Base-by-base conservation (phyloP, 2,113 vertebrate species). In the Zosterops pallidus region DNA sequence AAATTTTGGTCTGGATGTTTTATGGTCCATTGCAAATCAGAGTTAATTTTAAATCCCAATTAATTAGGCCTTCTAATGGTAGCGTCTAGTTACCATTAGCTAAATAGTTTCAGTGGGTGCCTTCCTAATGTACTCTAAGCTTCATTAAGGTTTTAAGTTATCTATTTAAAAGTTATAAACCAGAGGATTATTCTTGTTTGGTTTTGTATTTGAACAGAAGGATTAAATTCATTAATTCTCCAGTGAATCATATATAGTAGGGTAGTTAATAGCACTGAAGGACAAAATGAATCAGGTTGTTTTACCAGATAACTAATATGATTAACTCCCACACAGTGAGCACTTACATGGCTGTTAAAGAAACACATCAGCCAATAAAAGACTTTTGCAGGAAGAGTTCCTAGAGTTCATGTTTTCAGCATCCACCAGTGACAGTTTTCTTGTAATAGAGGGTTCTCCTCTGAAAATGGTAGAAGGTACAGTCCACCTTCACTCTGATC, bases 91-190 rank as follows among this genome's bases (percentile, higher is more conserved):
- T 80, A 83, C 10, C 64, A 60, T 74, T 91, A 95, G 81, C 75
- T 91, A 88, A 97, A 88, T 37, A 33, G 42, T 67, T 87, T 50
- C 68, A 91, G 37, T 90, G 44, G 79, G 31, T 90, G 84, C 75
- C 37, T 89, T 85, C 70, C 69, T 86, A 86, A 78, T 63, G 67
- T 69, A 69, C 42, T 74, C 50, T 91, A 79, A 90, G 70, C 57
- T 89, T 91, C 90, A 65, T 82, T 97, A 95, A 89, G 79, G 62
- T 87, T 80, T 76, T 60, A 89, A 75, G 70, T 92, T 94, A 89
- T 95, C 67, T 94, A 31, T 90, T 97, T 94, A 83, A 92, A 95
- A 97, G 67, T 97, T 89, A 52, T 44, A 90, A 93, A 97, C 92
- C 47, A 63, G 72, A 65, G 52, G 26, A 84, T 96, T 97, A 86